Evolutionary conservation across 2,888 invertebrate species (phyloP).

Genomic region (Dasypogon diadema): DNA sequence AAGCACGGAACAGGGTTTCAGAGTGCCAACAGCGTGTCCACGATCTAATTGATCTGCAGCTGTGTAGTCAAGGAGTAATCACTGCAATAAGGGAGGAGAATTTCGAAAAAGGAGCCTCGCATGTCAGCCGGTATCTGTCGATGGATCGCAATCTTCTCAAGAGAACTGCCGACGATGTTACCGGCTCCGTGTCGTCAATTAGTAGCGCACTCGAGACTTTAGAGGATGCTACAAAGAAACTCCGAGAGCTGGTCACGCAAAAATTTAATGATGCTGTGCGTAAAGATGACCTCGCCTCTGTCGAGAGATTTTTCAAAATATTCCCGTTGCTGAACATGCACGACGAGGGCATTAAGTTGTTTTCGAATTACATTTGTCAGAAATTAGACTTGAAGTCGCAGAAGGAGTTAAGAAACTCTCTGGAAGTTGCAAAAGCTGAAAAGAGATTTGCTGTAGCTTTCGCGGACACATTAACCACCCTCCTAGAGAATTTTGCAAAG

Average conservation of each 20-base stretch:
- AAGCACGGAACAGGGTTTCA: conserved; percentile 88
- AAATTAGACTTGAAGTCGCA: conserved; percentile 79
- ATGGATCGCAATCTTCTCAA: conserved; percentile 89
- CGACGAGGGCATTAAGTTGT: conserved; percentile 87
- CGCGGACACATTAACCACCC: conserved; percentile 85
- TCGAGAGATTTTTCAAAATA: conserved; percentile 96
- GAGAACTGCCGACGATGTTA: conserved; percentile 82
- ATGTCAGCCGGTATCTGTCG: conserved; percentile 92
- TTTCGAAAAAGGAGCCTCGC: conserved; percentile 95
- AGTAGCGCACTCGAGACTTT: conserved; percentile 70
- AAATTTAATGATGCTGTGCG: conserved; percentile 94
- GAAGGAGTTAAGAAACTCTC: conserved; percentile 77
- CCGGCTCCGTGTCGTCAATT: conserved; percentile 70
- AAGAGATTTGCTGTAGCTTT: conserved; percentile 82
- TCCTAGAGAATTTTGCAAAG: conserved; percentile 88
- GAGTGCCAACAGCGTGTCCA: conserved; percentile 95
- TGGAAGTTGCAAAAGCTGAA: conserved; percentile 76
- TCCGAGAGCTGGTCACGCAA: conserved; percentile 72
- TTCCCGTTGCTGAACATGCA: conserved; percentile 95
- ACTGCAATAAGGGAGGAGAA: conserved; percentile 94
- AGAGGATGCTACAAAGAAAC: conserved; percentile 80
- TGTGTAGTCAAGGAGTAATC: conserved; percentile 97
- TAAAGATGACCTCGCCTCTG: conserved; percentile 87
- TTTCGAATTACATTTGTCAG: conserved; percentile 86
- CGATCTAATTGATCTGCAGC: conserved; percentile 92